A percentile compares a stretch with the other conserved stretches of the same genome.
Conservation (phyloP, 2,797 vertebrate species). For the Lepilemur septentrionalis region DNA sequence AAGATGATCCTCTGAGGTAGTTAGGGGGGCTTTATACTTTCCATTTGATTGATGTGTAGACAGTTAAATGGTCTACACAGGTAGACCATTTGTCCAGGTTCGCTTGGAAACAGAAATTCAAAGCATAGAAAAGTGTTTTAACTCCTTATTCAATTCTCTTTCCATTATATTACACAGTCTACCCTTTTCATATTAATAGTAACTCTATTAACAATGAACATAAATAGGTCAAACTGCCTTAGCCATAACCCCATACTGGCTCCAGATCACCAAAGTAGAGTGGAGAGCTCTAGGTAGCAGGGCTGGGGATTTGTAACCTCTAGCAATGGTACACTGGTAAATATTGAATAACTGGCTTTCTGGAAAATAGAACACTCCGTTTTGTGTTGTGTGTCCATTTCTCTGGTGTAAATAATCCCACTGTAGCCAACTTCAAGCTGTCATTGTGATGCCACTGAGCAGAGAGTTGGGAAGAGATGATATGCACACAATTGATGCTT, state of each 20-base stretch:
- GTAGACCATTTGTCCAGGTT: not conserved
- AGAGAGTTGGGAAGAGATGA: not conserved
- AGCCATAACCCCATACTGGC: not conserved
- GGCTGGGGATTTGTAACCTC: not conserved
- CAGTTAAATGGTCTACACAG: not conserved
- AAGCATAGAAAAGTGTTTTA: not conserved
- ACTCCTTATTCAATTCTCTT: not conserved
- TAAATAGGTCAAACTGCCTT: not conserved
- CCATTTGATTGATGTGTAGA: not conserved
- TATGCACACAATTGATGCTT: accelerated
- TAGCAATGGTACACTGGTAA: not conserved
- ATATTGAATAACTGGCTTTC: not conserved
- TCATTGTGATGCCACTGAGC: not conserved
- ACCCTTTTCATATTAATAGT: not conserved
- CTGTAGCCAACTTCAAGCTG: not conserved
- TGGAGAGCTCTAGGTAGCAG: not conserved
- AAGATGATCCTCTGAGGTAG: not conserved
- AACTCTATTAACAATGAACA: not conserved
- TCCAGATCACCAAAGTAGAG: not conserved
- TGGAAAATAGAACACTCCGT: not conserved
- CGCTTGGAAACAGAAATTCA: not conserved
- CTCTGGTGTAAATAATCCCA: not conserved
- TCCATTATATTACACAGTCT: not conserved
- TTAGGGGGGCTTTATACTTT: not conserved
- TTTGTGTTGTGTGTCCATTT: not conserved